Evolutionary conservation across 2,797 vertebrate genomes (phyloP).

Genomic region (Anabacerthia variegaticeps): DNA sequence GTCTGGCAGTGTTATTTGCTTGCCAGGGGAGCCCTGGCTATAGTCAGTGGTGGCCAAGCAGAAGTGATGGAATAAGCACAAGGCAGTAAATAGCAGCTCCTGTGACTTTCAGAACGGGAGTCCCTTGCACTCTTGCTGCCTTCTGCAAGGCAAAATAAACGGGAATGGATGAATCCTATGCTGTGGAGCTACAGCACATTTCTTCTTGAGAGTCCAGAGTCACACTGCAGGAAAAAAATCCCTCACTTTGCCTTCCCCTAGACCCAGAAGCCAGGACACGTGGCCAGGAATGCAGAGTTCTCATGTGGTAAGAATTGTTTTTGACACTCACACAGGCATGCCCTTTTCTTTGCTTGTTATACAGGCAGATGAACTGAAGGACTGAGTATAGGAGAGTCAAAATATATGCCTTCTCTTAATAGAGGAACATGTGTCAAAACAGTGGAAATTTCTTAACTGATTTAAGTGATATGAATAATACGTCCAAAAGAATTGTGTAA

Average conservation of each 20-base stretch:
- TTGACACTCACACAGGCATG: background rate
- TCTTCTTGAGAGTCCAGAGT: background rate
- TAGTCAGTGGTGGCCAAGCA: background rate
- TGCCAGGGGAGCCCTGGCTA: background rate
- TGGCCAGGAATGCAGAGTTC: background rate
- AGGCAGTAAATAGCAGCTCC: background rate
- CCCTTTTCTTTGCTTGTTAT: background rate
- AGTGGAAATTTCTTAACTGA: background rate
- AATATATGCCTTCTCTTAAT: background rate
- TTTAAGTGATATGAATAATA: background rate
- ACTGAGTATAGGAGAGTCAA: background rate
- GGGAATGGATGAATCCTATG: background rate
- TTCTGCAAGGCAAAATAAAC: background rate
- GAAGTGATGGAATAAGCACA: fast-evolving
- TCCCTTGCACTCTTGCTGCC: background rate
- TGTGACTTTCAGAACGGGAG: background rate
- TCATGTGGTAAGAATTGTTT: background rate
- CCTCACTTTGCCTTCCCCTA: background rate
- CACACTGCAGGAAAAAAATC: background rate
- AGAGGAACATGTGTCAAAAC: background rate
- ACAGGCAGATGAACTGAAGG: background rate
- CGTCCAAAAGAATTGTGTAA: background rate
- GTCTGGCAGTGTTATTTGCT: background rate
- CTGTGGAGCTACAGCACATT: background rate
- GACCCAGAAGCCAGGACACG: background rate